Percentiles rank a stretch among this genome's conserved stretches.
Conservation (phyloP, 2,113 vertebrate genomes). For the Paramormyrops kingsleyae region DNA sequence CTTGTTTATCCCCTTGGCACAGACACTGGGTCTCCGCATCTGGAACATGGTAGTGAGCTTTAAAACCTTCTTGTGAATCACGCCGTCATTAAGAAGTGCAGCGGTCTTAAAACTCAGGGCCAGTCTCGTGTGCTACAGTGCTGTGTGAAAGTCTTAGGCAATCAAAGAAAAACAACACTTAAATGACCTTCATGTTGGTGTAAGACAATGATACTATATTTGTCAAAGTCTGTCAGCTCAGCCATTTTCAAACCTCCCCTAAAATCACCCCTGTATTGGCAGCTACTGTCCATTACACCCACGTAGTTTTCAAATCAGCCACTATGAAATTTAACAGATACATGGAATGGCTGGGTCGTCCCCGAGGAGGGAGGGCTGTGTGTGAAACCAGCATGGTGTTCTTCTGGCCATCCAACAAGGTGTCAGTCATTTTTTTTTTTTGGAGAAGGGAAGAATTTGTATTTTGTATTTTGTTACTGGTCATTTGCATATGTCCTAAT, state of each 20-base stretch:
- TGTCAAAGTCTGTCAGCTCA: neutral
- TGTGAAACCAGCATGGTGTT: neutral
- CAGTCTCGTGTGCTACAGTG: neutral
- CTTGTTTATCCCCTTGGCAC: slow-evolving; percentile 49
- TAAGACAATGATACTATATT: neutral
- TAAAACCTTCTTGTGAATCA: slow-evolving; percentile 14
- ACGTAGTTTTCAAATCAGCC: neutral
- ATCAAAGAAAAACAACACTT: neutral
- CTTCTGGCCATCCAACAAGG: neutral
- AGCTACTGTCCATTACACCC: neutral
- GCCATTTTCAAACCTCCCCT: neutral
- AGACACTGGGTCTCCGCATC: slow-evolving; percentile 32
- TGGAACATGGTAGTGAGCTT: slow-evolving; percentile 35
- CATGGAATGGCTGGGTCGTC: neutral
- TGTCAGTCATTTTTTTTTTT: neutral
- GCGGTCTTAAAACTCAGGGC: neutral
- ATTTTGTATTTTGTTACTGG: neutral
- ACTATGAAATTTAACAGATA: neutral
- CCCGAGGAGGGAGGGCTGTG: too few relatives aligned
- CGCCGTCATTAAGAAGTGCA: neutral
- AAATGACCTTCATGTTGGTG: neutral
- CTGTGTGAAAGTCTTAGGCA: neutral
- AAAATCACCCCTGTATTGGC: neutral
- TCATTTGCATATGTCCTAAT: neutral
- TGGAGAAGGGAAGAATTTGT: neutral